Evolutionary conservation across 2,888 invertebrate genomes (phyloP), one percentile per base, ranked within the genome.

Genomic region (Amiota communis): DNA sequence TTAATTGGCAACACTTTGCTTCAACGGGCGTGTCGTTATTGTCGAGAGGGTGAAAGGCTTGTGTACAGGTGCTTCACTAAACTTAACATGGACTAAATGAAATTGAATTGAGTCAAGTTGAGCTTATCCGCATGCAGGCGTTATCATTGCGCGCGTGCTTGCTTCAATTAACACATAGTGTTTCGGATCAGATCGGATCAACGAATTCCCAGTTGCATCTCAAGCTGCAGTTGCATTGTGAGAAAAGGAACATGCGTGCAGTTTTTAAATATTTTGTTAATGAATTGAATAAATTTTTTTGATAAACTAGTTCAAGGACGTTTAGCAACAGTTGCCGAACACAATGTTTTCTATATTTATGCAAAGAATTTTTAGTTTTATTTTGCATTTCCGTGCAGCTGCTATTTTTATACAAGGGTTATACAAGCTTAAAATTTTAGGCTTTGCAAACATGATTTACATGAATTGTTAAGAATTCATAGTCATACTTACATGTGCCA

Each of bases 1-100:
- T 59, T 70, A 70, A 70, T 70, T 70, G 70, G 70, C 59, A 68
- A 68, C 53, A 68, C 67, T 68, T 68, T 68, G 20, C 53, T 53
- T n/a, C n/a, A 10, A n/a, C 53, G 53, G 53, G 61, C 23, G 61
- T 36, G 2, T 17, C n/a, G n/a, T 13, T 17, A 17, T n/a, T 17
- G 61, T 12, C 6, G 13, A 53, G 53, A 53, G n/a, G 23, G 63
- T 36, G 63, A 36, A 36, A 17, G 36, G 63, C 61, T 13, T 9
- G 11, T n/a, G 13, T 46, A 63, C 63, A 63, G 63, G 63, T 63
- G 63, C 46, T 36, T 13, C 17, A 11, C 8, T 13, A 6, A n/a
- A 17, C 61, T 36, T 36, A 36, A 36, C 36, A 36, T 36, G 36
- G 36, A 36, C 36, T 36, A 36, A 36, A 36, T 36, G 2, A 6